Evolutionary conservation across 2,797 vertebrate species (phyloP), one percentile per base, ranked within the genome.

Genomic region (Graptemys geographica): DNA sequence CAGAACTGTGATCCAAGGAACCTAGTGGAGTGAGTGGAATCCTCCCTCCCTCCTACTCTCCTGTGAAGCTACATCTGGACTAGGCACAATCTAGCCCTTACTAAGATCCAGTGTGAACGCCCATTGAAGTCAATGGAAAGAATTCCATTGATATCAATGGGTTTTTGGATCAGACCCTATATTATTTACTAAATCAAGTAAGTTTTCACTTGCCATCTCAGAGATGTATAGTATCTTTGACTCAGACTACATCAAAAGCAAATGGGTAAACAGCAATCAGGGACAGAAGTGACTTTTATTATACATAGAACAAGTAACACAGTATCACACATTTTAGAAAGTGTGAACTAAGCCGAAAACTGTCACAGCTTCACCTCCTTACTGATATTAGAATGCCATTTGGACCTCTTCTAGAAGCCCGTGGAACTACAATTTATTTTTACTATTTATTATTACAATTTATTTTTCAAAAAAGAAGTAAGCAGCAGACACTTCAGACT

Each of bases 401-500:
- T 6, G 10, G 1, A 86, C 93, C 0, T 86, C 2, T 86, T 82
- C 53, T 62, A 89, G 47, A 92, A 69, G 21, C 1, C 85, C 33
- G 27, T 0, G 10, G 27, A 81, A 92, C 79, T 28, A 92, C 87
- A 25, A 65, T 89, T 88, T 23, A 33, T 33, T 51, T 76, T 78
- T 55, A 51, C 51, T 51, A 51, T 51, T 51, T 51, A 51, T 51
- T 51, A 51, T 51, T 28, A 94, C 85, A 25, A 65, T 90, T 88
- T 87, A 55, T 55, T 55, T 55, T 55, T 55, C 55, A 25, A n/a
- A 19, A 79, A 31, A 31, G 33, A 27, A 90, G 76, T 82, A 79
- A 33, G 5, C 62, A 93, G 25, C 31, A 89, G 92, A 96, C 90
- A 3, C 59, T 87, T 92, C 93, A 57, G 15, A n/a, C 55, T 96